A percentile compares a stretch with the other conserved stretches of the same genome.
Conservation (phyloP, 1,140 invertebrate genomes). For the Bombyx mandarina region DNA sequence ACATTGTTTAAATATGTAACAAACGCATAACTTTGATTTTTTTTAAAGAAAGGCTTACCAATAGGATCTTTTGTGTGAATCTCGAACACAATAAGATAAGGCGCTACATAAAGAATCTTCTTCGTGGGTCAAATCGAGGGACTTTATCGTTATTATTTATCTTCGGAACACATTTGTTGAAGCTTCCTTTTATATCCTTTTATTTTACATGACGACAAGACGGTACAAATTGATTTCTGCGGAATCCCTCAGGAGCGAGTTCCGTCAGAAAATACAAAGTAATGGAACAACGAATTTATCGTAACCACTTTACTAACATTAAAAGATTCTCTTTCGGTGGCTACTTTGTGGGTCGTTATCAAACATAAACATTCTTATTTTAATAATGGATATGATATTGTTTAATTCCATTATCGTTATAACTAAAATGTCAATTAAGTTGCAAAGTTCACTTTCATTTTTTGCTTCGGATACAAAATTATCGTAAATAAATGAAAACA, state of each 20-base stretch:
- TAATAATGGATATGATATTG: background rate
- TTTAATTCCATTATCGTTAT: background rate
- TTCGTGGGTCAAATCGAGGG: slow-evolving; percentile 30
- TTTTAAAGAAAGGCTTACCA: slow-evolving; percentile 21
- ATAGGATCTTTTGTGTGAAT: slow-evolving; percentile 25
- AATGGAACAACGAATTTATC: background rate
- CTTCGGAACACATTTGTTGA: slow-evolving; percentile 32
- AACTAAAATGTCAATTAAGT: background rate
- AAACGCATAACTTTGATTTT: slow-evolving; percentile 18
- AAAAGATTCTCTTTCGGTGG: background rate
- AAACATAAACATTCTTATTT: background rate
- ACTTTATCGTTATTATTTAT: slow-evolving; percentile 43
- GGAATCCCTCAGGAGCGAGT: slow-evolving; percentile 10
- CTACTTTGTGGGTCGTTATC: background rate
- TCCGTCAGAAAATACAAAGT: background rate
- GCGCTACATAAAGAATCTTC: slow-evolving; percentile 31
- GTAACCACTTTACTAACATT: background rate
- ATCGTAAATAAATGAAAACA: background rate
- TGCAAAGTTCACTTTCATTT: too few relatives aligned
- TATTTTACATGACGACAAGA: slow-evolving; percentile 30
- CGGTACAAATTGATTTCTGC: slow-evolving; percentile 26
- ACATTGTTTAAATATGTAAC: too few relatives aligned
- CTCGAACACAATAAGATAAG: slow-evolving; percentile 27
- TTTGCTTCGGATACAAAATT: too few relatives aligned
- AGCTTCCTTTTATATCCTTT: slow-evolving; percentile 27